These are phyloP conservation scores for Grantiella picta DNA, from an alignment of 2,113 vertebrate species.

Conservation along the genomic window DNA sequence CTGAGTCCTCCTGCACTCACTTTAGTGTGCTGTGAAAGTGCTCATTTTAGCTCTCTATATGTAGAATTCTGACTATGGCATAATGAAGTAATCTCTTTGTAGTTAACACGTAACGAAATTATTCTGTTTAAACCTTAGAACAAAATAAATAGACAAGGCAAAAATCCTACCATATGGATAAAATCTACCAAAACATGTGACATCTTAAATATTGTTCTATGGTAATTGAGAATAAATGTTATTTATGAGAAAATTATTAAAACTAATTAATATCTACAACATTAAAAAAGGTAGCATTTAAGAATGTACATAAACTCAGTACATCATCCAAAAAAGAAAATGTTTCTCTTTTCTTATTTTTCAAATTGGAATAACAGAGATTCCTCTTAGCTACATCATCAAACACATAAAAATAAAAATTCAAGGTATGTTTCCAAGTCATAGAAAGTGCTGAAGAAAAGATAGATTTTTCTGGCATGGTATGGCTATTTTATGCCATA, in stretches of 20 bases:
- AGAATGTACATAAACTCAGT: background rate
- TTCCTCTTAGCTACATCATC: background rate
- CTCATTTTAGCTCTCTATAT: background rate
- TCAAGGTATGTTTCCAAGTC: conserved; percentile 12
- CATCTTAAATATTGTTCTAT: background rate
- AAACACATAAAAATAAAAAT: background rate
- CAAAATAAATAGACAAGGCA: background rate
- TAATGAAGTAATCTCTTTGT: background rate
- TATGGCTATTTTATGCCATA: background rate
- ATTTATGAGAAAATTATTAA: background rate
- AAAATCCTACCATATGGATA: background rate
- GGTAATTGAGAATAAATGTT: background rate
- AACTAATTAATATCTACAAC: background rate
- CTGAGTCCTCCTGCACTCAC: background rate
- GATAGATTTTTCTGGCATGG: background rate
- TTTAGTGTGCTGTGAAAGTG: background rate
- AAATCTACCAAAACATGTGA: background rate
- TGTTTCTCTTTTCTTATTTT: background rate
- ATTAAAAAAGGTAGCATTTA: background rate
- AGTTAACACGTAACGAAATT: background rate
- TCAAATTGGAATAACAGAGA: background rate
- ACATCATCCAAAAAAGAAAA: background rate
- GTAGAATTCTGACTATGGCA: background rate
- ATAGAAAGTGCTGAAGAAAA: conserved; percentile 17
- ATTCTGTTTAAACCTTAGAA: background rate